Conservation (phyloP, 2,113 vertebrate species). For the Desmodus rotundus region DNA sequence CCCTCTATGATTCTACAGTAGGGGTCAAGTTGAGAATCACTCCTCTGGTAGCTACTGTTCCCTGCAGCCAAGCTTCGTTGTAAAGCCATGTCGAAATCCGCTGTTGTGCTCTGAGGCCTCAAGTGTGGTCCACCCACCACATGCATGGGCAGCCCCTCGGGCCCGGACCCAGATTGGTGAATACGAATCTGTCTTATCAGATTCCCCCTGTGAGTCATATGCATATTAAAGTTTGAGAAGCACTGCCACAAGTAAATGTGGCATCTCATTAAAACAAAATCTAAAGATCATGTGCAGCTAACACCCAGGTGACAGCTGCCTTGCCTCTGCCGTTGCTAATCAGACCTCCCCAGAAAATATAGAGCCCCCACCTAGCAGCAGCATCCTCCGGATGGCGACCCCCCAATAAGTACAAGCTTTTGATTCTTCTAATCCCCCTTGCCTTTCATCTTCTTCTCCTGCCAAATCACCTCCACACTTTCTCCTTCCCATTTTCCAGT, state of each 20-base stretch:
- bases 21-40: not conserved
- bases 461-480: not conserved
- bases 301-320: not conserved
- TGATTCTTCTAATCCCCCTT: not conserved
- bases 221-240: not conserved
- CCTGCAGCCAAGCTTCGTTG: not conserved
- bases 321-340: not conserved
- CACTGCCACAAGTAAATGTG: not conserved
- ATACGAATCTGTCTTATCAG: not conserved
- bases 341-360: fast-evolving
- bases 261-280: not conserved
- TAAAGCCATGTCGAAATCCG: not conserved
- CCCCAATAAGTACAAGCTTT: not conserved
- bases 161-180: not conserved
- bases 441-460: not conserved
- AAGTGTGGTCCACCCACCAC: not conserved
- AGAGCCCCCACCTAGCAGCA: not conserved
- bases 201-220: not conserved
- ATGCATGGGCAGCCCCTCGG: not conserved
- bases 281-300: not conserved
- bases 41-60: not conserved
- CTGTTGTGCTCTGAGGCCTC: not conserved
- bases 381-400: not conserved
- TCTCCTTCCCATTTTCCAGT: not conserved
- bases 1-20: too few relatives aligned